A percentile compares a stretch with the other conserved stretches of the same genome.
Conservation (phyloP, 2,797 vertebrate genomes). For the Graptemys geographica region DNA sequence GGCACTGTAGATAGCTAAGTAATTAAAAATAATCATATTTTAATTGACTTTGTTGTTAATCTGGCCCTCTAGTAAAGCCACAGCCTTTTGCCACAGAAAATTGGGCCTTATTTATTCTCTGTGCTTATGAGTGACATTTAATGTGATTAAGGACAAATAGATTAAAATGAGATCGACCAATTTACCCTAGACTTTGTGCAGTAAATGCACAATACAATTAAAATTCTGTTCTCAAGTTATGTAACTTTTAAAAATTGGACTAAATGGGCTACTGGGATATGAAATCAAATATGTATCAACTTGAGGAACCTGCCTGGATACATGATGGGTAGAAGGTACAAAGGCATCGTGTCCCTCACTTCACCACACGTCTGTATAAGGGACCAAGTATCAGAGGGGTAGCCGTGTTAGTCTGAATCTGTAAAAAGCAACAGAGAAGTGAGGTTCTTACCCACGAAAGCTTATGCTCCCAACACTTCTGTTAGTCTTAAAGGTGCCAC, state of each 20-base stretch:
- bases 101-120: not conserved
- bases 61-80: not conserved
- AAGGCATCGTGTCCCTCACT: not conserved
- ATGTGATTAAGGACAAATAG: not conserved
- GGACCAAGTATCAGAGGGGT: not conserved
- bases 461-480: too few species aligned
- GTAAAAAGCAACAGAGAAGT: too few species aligned
- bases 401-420: too few species aligned
- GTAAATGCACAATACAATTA: not conserved
- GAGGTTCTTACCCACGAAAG: too few species aligned
- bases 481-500: too few species aligned
- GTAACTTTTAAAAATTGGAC: not conserved
- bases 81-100: not conserved
- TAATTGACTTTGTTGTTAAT: not conserved
- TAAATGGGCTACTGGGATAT: not conserved
- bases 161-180: not conserved
- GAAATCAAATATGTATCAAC: not conserved
- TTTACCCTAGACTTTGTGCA: not conserved
- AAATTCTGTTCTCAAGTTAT: not conserved
- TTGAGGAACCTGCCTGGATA: not conserved
- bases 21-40: not conserved
- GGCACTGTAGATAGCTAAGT: not conserved
- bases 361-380: not conserved
- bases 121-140: not conserved
- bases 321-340: not conserved